Evolutionary conservation across 2,888 invertebrate species (phyloP).

Genomic region (Thecocarcelia acutangulata): DNA sequence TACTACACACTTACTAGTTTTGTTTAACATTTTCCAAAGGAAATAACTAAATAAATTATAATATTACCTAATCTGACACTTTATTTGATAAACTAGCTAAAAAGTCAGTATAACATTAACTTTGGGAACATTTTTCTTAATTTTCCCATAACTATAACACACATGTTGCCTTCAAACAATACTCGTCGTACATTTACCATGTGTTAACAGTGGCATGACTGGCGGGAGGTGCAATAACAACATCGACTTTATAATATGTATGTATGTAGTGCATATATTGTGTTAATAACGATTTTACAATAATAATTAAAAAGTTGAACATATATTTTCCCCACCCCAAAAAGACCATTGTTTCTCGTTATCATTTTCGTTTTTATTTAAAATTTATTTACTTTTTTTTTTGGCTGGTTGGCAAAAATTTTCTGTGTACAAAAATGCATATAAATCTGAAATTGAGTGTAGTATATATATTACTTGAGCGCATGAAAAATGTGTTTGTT

Average conservation of each 20-base stretch:
- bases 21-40: background rate
- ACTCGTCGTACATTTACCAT: background rate
- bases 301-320: constrained; percentile 67
- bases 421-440: constrained; percentile 34
- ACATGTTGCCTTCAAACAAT: constrained; percentile 20
- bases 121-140: constrained; percentile 58
- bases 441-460: constrained; percentile 50
- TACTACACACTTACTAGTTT: too few relatives aligned
- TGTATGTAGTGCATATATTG: constrained; percentile 22
- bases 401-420: constrained; percentile 45
- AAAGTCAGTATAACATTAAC: constrained; percentile 48
- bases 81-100: constrained; percentile 17
- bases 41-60: constrained; percentile 44
- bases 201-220: constrained; percentile 8
- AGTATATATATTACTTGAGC: constrained; percentile 51
- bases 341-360: constrained; percentile 21
- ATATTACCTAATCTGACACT: constrained; percentile 57
- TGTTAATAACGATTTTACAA: constrained; percentile 30
- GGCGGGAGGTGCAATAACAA: constrained; percentile 15
- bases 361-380: constrained; percentile 29
- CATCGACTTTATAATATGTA: constrained; percentile 18
- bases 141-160: constrained; percentile 60
- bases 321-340: constrained; percentile 33
- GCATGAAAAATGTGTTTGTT: constrained; percentile 13
- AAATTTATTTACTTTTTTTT: constrained; percentile 26